Evolutionary conservation across 2,888 invertebrate species (phyloP).

Genomic region (Yponomeuta malinellus): DNA sequence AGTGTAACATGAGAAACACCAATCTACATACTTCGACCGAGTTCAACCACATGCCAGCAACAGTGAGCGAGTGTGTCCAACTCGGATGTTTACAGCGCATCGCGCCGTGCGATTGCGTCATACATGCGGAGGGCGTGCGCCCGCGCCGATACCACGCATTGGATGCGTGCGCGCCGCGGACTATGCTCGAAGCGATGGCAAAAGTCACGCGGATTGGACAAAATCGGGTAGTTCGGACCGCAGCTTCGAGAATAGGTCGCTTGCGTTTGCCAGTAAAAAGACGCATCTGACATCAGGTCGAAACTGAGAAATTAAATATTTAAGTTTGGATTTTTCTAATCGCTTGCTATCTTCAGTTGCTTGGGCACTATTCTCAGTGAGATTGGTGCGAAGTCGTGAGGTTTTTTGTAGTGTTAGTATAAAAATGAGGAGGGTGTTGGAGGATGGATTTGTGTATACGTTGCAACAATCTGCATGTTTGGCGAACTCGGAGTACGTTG

Average conservation of each 20-base stretch:
- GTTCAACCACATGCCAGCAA: neutral
- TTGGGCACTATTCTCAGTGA: no score
- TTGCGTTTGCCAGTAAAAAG: neutral
- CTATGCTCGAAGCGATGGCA: neutral
- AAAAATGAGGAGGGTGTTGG: no score
- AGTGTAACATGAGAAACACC: neutral
- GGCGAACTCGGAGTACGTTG: no score
- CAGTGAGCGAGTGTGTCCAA: neutral
- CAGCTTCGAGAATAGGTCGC: neutral
- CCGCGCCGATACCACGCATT: neutral
- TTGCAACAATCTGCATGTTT: no score
- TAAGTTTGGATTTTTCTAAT: no score
- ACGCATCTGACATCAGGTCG: no score
- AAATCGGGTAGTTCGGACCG: neutral
- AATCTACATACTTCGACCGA: neutral
- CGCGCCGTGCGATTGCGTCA: neutral
- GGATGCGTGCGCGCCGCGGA: neutral
- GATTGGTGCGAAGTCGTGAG: no score
- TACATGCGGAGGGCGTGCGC: neutral
- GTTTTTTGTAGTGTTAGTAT: no score
- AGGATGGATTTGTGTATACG: no score
- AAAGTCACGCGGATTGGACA: neutral
- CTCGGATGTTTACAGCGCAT: constrained; percentile 1
- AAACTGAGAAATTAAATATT: no score
- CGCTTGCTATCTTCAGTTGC: no score